Evolutionary conservation across 2,888 invertebrate genomes (phyloP).

Genomic region (Thera obeliscata): DNA sequence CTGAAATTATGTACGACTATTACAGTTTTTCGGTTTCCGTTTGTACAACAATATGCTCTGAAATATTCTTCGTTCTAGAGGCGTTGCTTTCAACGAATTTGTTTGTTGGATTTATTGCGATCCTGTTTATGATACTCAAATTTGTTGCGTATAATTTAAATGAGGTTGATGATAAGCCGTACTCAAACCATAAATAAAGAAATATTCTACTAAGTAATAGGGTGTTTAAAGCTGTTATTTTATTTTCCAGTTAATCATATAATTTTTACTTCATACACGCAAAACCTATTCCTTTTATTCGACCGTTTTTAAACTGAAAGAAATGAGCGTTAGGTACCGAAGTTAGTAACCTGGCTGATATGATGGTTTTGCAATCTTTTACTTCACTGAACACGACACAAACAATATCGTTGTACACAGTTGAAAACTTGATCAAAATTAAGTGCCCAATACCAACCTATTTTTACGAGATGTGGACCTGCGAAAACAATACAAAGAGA

Average conservation of each 20-base stretch:
- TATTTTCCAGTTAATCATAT: not conserved
- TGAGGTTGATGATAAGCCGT: constrained; percentile 18
- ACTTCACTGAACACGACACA: not conserved
- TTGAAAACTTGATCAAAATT: constrained; percentile 40
- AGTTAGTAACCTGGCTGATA: too few species aligned
- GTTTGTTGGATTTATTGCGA: constrained; percentile 54
- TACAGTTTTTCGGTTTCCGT: constrained; percentile 74
- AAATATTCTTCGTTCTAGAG: constrained; percentile 58
- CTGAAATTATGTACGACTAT: constrained; percentile 70
- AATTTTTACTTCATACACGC: not conserved
- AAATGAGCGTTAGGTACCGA: too few species aligned
- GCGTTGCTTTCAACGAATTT: constrained; percentile 56
- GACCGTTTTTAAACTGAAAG: too few species aligned
- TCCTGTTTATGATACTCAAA: constrained; percentile 42
- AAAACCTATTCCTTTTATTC: too few species aligned
- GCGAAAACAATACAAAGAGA: constrained; percentile 64
- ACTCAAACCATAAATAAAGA: constrained; percentile 20
- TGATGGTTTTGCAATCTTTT: not conserved
- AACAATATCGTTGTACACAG: not conserved
- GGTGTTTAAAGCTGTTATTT: not conserved
- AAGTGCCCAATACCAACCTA: constrained; percentile 30
- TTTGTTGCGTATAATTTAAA: constrained; percentile 25
- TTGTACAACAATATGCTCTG: constrained; percentile 67
- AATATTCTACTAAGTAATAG: constrained; percentile 10
- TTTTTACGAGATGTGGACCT: constrained; percentile 45